phyloP scores from a whole-genome alignment of 2,113 vertebrate genomes.

The Pyxicephalus adspersus region DNA sequence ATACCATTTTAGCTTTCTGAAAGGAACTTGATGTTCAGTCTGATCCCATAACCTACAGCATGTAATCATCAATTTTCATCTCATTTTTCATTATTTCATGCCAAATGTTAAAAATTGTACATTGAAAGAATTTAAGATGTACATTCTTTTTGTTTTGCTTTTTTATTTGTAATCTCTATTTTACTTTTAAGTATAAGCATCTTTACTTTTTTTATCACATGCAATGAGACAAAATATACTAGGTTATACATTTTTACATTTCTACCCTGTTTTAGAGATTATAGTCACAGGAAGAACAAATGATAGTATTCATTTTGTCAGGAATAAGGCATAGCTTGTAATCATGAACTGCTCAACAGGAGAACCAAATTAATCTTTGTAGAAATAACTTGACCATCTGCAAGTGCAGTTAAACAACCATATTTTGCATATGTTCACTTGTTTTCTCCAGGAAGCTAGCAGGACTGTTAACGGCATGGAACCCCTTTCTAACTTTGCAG shows the following conservation, averaged over 20 bases:
- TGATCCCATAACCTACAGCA: conserved; percentile 34
- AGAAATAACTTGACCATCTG: too few species aligned
- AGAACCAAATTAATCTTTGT: too few species aligned
- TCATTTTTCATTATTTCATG: conserved; percentile 20
- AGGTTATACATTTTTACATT: neutral
- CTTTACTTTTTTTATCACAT: conserved; percentile 8
- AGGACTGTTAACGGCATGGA: too few species aligned
- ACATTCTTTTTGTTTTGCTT: neutral
- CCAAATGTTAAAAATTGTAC: neutral
- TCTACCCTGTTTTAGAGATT: neutral
- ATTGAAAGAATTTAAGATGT: conserved; percentile 6
- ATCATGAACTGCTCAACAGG: neutral
- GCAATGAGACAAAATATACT: neutral
- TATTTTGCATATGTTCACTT: too few species aligned
- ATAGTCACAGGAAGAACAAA: neutral
- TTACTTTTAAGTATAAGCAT: neutral
- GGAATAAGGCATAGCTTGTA: neutral
- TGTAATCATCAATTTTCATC: conserved; percentile 26
- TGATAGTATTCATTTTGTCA: neutral
- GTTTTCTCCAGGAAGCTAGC: too few species aligned
- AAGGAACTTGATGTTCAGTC: conserved; percentile 22
- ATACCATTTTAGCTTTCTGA: conserved; percentile 16
- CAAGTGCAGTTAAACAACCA: too few species aligned
- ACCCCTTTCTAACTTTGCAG: too few species aligned
- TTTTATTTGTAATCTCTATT: neutral